Percentiles rank a stretch among this genome's conserved stretches.
Evolutionary conservation across 1,140 invertebrate species (phyloP).

Genomic region (Drosophila pseudoananassae): DNA sequence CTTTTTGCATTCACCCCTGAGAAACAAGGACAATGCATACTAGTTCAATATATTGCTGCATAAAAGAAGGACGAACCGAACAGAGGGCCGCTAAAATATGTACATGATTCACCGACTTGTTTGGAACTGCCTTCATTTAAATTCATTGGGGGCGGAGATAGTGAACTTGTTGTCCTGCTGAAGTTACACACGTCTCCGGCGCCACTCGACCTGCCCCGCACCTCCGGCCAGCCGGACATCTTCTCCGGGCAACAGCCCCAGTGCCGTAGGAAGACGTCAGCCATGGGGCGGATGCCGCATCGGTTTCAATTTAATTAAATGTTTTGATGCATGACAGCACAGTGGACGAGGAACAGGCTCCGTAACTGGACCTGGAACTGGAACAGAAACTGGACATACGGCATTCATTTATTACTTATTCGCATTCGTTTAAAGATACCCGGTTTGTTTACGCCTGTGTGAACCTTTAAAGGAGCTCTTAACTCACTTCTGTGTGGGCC

Average conservation of each 20-base stretch:
- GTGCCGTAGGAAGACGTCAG: constrained; percentile 25
- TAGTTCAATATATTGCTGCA: constrained; percentile 35
- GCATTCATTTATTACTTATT: constrained; percentile 58
- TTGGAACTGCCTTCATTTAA: constrained; percentile 69
- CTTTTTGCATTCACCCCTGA: constrained; percentile 10
- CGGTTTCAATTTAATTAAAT: constrained; percentile 79
- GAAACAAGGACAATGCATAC: constrained; percentile 25
- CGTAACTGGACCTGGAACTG: constrained; percentile 1
- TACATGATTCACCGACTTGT: constrained; percentile 67
- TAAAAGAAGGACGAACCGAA: constrained; percentile 31
- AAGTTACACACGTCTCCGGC: constrained; percentile 46
- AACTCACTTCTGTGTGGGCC: background rate
- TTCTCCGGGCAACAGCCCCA: background rate
- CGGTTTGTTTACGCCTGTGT: constrained; percentile 51
- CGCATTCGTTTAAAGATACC: constrained; percentile 70
- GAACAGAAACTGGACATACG: constrained; percentile 23
- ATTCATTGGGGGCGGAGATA: constrained; percentile 57
- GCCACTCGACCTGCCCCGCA: constrained; percentile 23
- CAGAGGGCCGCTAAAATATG: constrained; percentile 63
- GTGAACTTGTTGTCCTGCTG: constrained; percentile 35
- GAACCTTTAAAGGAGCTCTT: constrained; percentile 36
- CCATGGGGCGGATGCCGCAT: constrained; percentile 46
- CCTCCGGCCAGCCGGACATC: background rate
- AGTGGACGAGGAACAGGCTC: constrained; percentile 12
- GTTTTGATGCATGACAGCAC: constrained; percentile 79